Conservation (phyloP, 2,113 vertebrate genomes). For the Anguilla rostrata region DNA sequence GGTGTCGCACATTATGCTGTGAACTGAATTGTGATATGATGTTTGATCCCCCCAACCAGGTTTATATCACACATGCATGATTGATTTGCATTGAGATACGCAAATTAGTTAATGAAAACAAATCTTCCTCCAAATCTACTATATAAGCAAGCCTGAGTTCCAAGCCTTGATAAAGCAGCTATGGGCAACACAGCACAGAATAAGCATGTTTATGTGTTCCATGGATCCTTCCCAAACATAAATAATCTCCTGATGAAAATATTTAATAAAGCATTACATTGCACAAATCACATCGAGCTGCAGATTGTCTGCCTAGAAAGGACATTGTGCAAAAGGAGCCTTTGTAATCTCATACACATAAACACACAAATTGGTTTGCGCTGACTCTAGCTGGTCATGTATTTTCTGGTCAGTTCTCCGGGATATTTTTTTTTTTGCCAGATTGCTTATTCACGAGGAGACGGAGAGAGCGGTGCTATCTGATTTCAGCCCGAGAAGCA, state of each 20-base stretch:
- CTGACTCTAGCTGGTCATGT: slow-evolving; percentile 53
- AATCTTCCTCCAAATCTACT: too few species aligned
- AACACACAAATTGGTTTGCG: slow-evolving; percentile 59
- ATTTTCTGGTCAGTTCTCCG: slow-evolving; percentile 62
- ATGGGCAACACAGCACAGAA: neutral
- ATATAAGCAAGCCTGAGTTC: neutral
- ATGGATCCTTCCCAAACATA: neutral
- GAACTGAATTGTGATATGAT: neutral
- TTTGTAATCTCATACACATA: slow-evolving; percentile 26
- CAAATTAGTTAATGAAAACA: too few species aligned
- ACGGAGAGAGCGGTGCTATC: slow-evolving; percentile 48
- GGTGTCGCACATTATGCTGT: neutral
- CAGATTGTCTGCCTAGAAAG: neutral
- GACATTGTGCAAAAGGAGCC: neutral
- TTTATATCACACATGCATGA: too few species aligned
- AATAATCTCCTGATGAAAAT: neutral
- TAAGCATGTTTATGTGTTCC: neutral
- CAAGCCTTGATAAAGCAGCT: neutral
- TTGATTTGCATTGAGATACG: too few species aligned
- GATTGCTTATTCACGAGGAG: slow-evolving; percentile 30
- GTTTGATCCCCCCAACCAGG: too few species aligned
- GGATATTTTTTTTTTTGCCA: slow-evolving; percentile 58
- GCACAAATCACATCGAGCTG: neutral
- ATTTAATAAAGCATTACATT: neutral
- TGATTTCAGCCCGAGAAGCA: slow-evolving; percentile 63